Conservation (phyloP, 2,797 vertebrate species). For the Pogoniulus pusillus region DNA sequence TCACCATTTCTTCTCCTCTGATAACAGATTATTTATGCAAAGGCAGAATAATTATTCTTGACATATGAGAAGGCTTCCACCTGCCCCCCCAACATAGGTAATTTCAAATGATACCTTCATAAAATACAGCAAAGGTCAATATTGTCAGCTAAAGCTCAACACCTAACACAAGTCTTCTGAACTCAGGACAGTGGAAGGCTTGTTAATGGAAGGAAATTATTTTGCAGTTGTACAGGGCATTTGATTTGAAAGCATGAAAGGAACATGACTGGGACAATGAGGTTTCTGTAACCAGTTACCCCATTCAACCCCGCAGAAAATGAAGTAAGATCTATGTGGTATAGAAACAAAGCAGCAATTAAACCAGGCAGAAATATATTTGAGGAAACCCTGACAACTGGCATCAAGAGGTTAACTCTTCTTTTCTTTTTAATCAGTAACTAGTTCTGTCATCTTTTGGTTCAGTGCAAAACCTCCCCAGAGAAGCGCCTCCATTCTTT, state of each 20-base stretch:
- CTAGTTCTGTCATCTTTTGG: constrained; percentile 71
- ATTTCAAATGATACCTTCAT: constrained; percentile 53
- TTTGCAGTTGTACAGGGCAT: constrained; percentile 36
- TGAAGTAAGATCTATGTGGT: background rate
- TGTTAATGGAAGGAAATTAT: constrained; percentile 48
- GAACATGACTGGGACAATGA: constrained; percentile 44
- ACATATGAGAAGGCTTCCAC: constrained; percentile 16
- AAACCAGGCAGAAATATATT: constrained; percentile 47
- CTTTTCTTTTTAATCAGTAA: constrained; percentile 70
- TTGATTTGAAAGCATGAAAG: constrained; percentile 51
- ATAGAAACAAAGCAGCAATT: constrained; percentile 51
- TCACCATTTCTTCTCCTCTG: constrained; percentile 66
- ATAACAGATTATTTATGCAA: constrained; percentile 79
- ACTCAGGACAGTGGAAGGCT: constrained; percentile 14
- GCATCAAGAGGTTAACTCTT: constrained; percentile 60
- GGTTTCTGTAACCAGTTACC: constrained; percentile 46
- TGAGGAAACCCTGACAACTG: constrained; percentile 59
- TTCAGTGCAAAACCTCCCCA: constrained; percentile 68
- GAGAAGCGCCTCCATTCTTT: constrained; percentile 71
- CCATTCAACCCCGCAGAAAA: constrained; percentile 41
- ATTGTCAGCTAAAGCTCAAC: constrained; percentile 36
- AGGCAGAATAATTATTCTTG: constrained; percentile 74
- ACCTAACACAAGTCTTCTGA: background rate
- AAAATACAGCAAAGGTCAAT: constrained; percentile 40
- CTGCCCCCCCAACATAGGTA: constrained; percentile 24